These are phyloP conservation scores for Corythoichthys intestinalis DNA, from an alignment of 2,113 vertebrate species.

Conservation along the genomic window DNA sequence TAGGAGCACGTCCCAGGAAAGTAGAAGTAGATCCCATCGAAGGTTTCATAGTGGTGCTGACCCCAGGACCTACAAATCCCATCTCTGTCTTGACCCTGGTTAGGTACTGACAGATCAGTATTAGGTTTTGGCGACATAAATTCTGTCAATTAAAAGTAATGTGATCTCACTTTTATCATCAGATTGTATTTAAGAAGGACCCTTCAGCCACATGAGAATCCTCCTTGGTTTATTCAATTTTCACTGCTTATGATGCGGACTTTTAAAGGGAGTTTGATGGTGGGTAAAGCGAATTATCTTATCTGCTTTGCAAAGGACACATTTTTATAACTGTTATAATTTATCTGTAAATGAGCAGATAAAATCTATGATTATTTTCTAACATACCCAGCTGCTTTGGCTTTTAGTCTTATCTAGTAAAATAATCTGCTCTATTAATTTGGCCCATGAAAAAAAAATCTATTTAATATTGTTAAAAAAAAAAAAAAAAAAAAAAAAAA, in stretches of 20 bases:
- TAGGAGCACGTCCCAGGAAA: conserved; percentile 96
- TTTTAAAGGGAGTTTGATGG: conserved; percentile 1
- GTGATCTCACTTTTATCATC: conserved; percentile 13
- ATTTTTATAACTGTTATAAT: conserved; percentile 1
- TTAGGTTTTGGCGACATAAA: background rate
- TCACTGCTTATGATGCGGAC: conserved; percentile 32
- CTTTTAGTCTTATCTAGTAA: background rate
- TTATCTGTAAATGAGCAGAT: background rate
- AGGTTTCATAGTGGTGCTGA: conserved; percentile 95
- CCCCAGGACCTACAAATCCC: conserved; percentile 97
- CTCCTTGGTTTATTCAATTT: conserved; percentile 49
- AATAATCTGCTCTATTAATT: background rate
- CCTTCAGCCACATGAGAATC: conserved; percentile 22
- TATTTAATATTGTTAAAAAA: background rate
- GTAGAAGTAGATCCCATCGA: conserved; percentile 97
- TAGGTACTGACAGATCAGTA: conserved; percentile 78
- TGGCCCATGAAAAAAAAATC: background rate
- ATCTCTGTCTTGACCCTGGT: conserved; percentile 88
- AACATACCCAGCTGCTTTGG: background rate
- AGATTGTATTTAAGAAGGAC: conserved; percentile 25
- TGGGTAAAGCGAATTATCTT: conserved; percentile 22
- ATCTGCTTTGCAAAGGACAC: conserved; percentile 5
- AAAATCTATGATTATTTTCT: background rate
- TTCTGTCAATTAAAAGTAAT: background rate
- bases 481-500: background rate